These are phyloP conservation scores for Parnassius apollo DNA, from an alignment of 2,888 invertebrate species.

Conservation along the genomic window DNA sequence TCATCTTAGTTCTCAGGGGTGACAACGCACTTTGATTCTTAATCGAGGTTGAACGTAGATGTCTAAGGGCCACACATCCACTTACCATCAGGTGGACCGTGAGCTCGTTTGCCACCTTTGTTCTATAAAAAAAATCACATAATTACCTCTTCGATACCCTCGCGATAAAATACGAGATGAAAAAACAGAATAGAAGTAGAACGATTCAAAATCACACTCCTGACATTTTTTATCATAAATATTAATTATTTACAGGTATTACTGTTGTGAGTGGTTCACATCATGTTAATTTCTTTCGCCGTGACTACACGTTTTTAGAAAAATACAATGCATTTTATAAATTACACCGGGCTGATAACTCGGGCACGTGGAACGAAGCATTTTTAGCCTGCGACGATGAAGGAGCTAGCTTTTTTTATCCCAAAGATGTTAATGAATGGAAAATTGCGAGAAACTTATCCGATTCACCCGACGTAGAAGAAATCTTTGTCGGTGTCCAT, in stretches of 20 bases:
- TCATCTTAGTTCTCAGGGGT: too few species aligned
- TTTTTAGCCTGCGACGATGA: conserved; percentile 47
- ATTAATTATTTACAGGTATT: conserved; percentile 1
- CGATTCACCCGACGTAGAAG: conserved; percentile 29
- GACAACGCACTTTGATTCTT: too few species aligned
- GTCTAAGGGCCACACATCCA: too few species aligned
- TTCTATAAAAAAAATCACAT: too few species aligned
- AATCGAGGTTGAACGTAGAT: too few species aligned
- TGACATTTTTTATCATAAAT: too few species aligned
- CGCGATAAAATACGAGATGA: too few species aligned
- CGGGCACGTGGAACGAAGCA: conserved; percentile 38
- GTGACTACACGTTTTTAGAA: conserved; percentile 46
- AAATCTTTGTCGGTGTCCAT: conserved; percentile 46
- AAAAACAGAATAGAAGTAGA: too few species aligned
- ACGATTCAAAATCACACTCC: too few species aligned
- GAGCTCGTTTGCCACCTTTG: too few species aligned
- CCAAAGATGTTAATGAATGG: conserved; percentile 43
- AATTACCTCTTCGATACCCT: too few species aligned
- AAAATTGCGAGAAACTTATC: conserved; percentile 35
- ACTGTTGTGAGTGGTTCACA: conserved; percentile 29
- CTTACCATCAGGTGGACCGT: too few species aligned
- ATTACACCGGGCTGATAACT: conserved; percentile 41
- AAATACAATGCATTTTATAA: conserved; percentile 50
- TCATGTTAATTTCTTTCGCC: conserved; percentile 42
- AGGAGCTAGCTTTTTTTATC: conserved; percentile 51